phyloP scores from a whole-genome alignment of 2,113 vertebrate species.

The Cynopterus brachyotis region DNA sequence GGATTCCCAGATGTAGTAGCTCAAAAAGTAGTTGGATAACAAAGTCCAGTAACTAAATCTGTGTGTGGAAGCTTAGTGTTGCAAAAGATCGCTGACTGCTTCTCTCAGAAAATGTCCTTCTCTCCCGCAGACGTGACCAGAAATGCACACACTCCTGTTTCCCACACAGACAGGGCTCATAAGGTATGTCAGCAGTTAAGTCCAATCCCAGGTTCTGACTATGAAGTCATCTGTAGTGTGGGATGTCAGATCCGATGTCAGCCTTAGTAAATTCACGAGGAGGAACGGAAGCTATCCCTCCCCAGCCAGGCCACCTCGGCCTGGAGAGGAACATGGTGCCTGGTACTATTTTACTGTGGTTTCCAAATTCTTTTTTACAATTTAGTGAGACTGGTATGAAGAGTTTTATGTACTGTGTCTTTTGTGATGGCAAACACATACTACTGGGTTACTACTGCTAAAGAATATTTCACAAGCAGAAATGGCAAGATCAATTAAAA shows the following conservation, averaged over 20 bases:
- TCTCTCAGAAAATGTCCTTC: neutral
- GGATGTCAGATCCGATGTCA: neutral
- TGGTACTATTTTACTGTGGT: rapidly evolving
- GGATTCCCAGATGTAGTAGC: neutral
- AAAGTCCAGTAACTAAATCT: neutral
- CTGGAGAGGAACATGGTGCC: too few relatives aligned
- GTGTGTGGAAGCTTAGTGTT: neutral
- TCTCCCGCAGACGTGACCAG: neutral
- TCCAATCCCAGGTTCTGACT: neutral
- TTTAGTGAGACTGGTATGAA: neutral
- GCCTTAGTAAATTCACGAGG: neutral
- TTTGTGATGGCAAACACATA: neutral
- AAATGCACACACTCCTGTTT: neutral
- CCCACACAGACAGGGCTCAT: neutral
- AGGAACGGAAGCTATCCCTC: neutral
- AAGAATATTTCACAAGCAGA: neutral
- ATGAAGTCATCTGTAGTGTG: neutral
- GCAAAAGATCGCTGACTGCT: neutral
- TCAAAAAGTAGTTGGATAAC: neutral
- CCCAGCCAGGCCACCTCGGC: neutral
- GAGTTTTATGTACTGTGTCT: neutral
- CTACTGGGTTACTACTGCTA: neutral
- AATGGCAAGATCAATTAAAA: conserved; percentile 61
- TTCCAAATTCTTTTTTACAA: neutral
- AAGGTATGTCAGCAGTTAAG: rapidly evolving